A percentile compares a stretch with the other conserved stretches of the same genome.
Evolutionary conservation across 2,113 vertebrate species (phyloP).

Genomic region (Leuciscus idus): DNA sequence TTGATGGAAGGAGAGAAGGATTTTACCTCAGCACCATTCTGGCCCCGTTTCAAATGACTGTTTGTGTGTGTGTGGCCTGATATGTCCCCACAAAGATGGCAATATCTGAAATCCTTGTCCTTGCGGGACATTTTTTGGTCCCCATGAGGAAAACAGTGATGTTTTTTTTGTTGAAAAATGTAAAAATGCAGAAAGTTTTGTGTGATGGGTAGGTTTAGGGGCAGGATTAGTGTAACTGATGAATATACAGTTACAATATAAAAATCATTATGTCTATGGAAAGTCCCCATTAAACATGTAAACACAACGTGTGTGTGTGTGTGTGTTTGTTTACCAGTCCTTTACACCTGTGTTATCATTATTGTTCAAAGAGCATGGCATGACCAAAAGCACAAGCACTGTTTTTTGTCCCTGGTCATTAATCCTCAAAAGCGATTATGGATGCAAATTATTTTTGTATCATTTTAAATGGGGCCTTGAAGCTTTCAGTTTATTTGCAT

Average conservation of each 20-base stretch:
- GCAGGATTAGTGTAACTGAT: no score
- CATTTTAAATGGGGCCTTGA: conserved; percentile 1
- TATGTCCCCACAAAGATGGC: no score
- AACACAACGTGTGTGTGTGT: no score
- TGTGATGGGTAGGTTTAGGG: no score
- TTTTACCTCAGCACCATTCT: background rate
- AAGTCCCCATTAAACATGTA: no score
- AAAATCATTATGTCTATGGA: no score
- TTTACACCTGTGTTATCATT: background rate
- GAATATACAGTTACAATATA: no score
- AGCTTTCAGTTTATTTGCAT: background rate
- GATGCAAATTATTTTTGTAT: conserved; percentile 24
- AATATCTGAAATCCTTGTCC: no score
- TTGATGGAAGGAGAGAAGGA: background rate
- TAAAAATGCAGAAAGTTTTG: no score
- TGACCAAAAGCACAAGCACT: background rate
- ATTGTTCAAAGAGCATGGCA: background rate
- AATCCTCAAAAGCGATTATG: conserved; percentile 4
- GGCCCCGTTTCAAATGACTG: background rate
- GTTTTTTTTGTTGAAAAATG: no score
- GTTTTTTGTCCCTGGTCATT: background rate
- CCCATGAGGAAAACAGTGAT: no score
- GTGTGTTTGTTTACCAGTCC: background rate
- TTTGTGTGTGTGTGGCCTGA: background rate
- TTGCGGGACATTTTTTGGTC: no score